A percentile compares a stretch with the other conserved stretches of the same genome.
Evolutionary conservation across 1,140 invertebrate species (phyloP).

Genomic region (Stegodyphus dumicola): DNA sequence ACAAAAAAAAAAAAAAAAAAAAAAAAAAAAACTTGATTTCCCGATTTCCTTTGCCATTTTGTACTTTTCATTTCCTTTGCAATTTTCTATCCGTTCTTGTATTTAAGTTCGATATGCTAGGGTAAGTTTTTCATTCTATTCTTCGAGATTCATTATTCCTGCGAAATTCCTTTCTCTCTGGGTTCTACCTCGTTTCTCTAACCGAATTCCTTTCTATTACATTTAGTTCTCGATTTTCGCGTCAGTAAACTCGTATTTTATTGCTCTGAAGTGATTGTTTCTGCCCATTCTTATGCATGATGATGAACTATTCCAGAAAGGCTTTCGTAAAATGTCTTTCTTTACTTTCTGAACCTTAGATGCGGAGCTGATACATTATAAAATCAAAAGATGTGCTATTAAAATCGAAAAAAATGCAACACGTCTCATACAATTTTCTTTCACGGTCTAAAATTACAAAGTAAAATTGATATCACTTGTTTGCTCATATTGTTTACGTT

Average conservation of each 20-base stretch:
- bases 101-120: slow-evolving; percentile 7
- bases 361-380: too few species aligned
- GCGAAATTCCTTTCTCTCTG: slow-evolving; percentile 37
- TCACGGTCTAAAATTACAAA: too few species aligned
- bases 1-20: slow-evolving; percentile 14
- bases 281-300: slow-evolving; percentile 13
- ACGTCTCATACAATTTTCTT: too few species aligned
- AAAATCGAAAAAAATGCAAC: too few species aligned
- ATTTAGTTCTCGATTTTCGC: slow-evolving; percentile 59
- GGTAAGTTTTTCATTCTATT: slow-evolving; percentile 34
- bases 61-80: slow-evolving; percentile 26
- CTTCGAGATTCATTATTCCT: slow-evolving; percentile 53
- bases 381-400: too few species aligned
- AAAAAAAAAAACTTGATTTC: slow-evolving; percentile 7
- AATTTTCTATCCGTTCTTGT: slow-evolving; percentile 39
- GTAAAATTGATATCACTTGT: too few species aligned
- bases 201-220: slow-evolving; percentile 57
- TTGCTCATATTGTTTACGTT: too few species aligned
- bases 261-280: slow-evolving; percentile 59
- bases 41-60: slow-evolving; percentile 18
- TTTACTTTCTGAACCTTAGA: too few species aligned
- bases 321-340: too few species aligned
- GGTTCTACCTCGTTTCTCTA: slow-evolving; percentile 7
- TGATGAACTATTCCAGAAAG: slow-evolving; percentile 45
- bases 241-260: slow-evolving; percentile 57